These are phyloP conservation scores for Takifugu ocellatus DNA, from an alignment of 2,797 vertebrate genomes.

Conservation along the genomic window DNA sequence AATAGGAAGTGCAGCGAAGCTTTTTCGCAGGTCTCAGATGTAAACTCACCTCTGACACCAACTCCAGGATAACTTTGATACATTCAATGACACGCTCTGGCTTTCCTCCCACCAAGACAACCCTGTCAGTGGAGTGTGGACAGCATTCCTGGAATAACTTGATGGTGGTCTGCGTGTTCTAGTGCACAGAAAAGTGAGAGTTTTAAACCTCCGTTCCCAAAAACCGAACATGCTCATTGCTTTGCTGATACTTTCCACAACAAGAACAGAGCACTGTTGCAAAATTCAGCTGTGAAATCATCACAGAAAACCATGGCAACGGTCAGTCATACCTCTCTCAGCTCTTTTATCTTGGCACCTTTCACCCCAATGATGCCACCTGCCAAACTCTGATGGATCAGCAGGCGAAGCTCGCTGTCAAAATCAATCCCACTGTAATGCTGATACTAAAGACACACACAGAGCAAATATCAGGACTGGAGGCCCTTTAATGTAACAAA, in stretches of 20 bases:
- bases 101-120: conserved; percentile 95
- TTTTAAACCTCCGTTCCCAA: background rate
- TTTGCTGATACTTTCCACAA: background rate
- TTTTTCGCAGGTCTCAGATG: background rate
- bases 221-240: background rate
- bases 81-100: conserved; percentile 95
- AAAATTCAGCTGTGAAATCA: background rate
- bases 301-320: background rate
- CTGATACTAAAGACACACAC: conserved; percentile 83
- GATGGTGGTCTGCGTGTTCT: conserved; percentile 98
- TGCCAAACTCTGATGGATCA: conserved; percentile 97
- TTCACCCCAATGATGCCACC: conserved; percentile 98
- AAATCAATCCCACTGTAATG: conserved; percentile 98
- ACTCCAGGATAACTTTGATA: conserved; percentile 95
- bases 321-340: conserved; percentile 85
- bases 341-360: conserved; percentile 98
- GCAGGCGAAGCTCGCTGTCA: conserved; percentile 92
- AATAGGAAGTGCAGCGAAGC: no score
- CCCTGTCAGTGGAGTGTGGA: conserved; percentile 96
- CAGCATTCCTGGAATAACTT: conserved; percentile 99
- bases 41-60: conserved; percentile 87
- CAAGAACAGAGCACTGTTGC: background rate
- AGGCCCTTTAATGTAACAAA: background rate
- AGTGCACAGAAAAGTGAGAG: conserved; percentile 7
- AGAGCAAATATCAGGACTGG: background rate